Evolutionary conservation across 2,888 invertebrate genomes (phyloP), one percentile per base, ranked within the genome.

Genomic region (Orchestes rusci): DNA sequence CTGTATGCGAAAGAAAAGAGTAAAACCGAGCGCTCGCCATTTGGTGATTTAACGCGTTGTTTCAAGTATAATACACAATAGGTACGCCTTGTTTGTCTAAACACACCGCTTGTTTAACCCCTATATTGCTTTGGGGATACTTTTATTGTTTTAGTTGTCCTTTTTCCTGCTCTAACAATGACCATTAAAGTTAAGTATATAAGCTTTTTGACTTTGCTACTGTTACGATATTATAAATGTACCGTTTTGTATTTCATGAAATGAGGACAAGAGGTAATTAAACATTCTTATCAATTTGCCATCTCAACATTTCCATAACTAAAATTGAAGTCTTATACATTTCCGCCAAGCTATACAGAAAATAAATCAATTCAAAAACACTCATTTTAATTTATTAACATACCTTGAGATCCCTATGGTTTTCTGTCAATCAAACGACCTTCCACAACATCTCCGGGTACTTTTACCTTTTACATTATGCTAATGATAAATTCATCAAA

Each of bases 71-170:
- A 15, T 56, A 51, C 46, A 59, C 57, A 55, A 53, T 55, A n/a
- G n/a, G n/a, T n/a, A 54, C 52, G 54, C 58, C 59, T 60, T 59
- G 60, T 60, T 60, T 60, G 52, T 52, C 55, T 55, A 57, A 49
- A 52, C 39, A 46, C 46, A 13, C 28, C 37, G 39, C 43, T 48
- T 45, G 38, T 48, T 48, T 43, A 38, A 51, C 52, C 52, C 52
- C 47, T 41, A 23, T 34, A 39, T 30, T 30, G 41, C 46, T 47
- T 46, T n/a, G 39, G 46, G 51, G 51, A 45, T 48, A 45, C 33
- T 51, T 51, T 51, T 48, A 51, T n/a, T n/a, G n/a, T n/a, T n/a
- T n/a, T n/a, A n/a, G n/a, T n/a, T n/a, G n/a, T n/a, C n/a, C n/a
- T n/a, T n/a, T n/a, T n/a, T n/a, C n/a, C n/a, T n/a, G n/a, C n/a